Base-by-base conservation (phyloP, 2,113 vertebrate genomes). In the Enhydra lutris region DNA sequence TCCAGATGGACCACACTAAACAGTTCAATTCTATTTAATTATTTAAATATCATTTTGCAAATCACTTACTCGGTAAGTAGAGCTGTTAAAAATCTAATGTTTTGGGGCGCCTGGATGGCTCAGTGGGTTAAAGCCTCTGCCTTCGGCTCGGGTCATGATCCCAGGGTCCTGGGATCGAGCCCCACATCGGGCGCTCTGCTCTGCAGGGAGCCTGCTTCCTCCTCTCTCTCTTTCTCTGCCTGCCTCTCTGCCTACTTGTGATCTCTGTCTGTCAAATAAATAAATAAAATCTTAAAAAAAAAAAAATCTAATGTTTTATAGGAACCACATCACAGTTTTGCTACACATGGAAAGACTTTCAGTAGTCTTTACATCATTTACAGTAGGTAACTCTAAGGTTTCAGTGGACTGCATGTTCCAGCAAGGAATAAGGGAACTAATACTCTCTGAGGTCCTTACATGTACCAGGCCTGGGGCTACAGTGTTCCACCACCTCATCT, bases 41-140 rank as follows among this genome's bases (percentile, higher is more conserved):
- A 94, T 94, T 97, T 97, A 96, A 97, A 79, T 97, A 97, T 95
- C 57, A 91, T 95, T 96, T 95, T 95, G 39, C 63, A 26, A 97
- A 50, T 87, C 89, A 89, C 79, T 97, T 96, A 73, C n/a, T 91
- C 26, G 20, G 50, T 78, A 91, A 95, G 71, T 52, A 84, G 63
- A 97, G 9, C 82, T 93, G 59, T 76, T 89, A 89, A 91, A 91
- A 95, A 85, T 71, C 89, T 91, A 82, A 63, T 89, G 63, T 79
- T 93, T 96, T 90, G n/a, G n/a, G n/a, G n/a, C n/a, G n/a, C n/a
- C n/a, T n/a, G n/a, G n/a, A n/a, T n/a, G n/a, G n/a, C n/a, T n/a
- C n/a, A n/a, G n/a, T n/a, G n/a, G n/a, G n/a, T n/a, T n/a, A n/a
- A n/a, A n/a, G n/a, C n/a, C n/a, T n/a, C n/a, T n/a, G n/a, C n/a